These are phyloP conservation scores for Virgularia gustaviana DNA, from an alignment of 92 coral and sea anemone species.

Conservation along the genomic window DNA sequence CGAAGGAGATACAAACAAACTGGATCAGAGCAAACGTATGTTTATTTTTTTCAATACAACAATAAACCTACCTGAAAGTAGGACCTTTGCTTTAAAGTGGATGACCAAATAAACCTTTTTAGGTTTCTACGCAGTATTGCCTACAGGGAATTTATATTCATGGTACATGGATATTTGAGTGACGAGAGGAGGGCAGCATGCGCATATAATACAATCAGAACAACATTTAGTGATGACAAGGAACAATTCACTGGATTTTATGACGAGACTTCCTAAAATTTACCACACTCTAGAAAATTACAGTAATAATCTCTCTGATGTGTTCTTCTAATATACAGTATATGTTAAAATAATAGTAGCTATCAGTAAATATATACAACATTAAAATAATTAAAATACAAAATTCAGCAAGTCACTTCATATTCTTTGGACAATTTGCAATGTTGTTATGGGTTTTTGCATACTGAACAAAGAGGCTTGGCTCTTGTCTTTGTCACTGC, in stretches of 20 bases:
- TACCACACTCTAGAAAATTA: no score
- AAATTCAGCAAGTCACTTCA: no score
- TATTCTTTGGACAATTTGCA: conserved; percentile 2
- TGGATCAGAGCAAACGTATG: no score
- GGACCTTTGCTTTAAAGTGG: no score
- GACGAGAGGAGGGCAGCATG: conserved; percentile 18
- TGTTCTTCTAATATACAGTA: no score
- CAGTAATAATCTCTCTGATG: no score
- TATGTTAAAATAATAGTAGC: no score
- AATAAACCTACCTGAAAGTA: not conserved
- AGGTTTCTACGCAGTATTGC: conserved; percentile 25
- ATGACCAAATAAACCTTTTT: no score
- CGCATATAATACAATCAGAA: conserved; percentile 14
- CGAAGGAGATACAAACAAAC: conserved; percentile 36
- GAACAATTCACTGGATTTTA: conserved; percentile 8
- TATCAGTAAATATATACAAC: no score
- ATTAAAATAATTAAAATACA: no score
- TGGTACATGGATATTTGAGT: conserved; percentile 12
- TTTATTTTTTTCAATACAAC: not conserved
- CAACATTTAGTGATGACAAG: conserved; percentile 18
- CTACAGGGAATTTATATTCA: conserved; percentile 10
- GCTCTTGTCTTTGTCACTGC: no score
- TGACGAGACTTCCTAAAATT: not conserved
- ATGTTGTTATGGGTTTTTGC: conserved; percentile 24
- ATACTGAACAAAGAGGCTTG: conserved; percentile 24